Evolutionary conservation across 2,797 vertebrate species (phyloP).

Genomic region (Sebastes minor): DNA sequence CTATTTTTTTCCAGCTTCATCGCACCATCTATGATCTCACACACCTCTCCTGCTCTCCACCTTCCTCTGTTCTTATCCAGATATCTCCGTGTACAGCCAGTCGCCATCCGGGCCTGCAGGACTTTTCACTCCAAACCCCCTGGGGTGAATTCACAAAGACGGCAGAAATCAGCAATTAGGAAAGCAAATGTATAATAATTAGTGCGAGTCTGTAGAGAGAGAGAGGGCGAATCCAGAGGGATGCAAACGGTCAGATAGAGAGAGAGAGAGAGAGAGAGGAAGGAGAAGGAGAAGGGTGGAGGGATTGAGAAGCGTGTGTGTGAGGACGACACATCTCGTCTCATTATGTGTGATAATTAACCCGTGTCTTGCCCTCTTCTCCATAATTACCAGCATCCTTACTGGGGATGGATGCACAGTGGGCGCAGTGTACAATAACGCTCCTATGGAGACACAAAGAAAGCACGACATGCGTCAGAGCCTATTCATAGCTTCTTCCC

Average conservation of each 20-base stretch:
- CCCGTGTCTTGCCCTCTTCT: constrained; percentile 31
- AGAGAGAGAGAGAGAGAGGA: background rate
- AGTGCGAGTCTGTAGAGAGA: background rate
- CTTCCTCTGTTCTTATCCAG: background rate
- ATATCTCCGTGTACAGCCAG: background rate
- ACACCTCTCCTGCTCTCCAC: background rate
- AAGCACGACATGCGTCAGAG: background rate
- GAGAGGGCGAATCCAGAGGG: constrained; percentile 1
- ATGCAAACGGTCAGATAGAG: background rate
- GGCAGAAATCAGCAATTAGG: constrained; percentile 40
- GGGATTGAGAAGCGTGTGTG: constrained; percentile 11
- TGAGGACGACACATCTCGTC: constrained; percentile 36
- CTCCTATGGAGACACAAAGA: background rate
- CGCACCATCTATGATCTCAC: background rate
- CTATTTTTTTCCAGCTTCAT: background rate
- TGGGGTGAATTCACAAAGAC: constrained; percentile 2
- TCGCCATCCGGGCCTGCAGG: background rate
- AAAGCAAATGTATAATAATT: constrained; percentile 37
- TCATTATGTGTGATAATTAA: constrained; percentile 65
- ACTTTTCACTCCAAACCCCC: background rate
- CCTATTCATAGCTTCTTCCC: constrained; percentile 1
- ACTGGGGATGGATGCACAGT: constrained; percentile 27
- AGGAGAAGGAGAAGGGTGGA: background rate
- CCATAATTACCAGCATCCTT: constrained; percentile 53
- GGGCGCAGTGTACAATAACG: constrained; percentile 9